Percentiles rank a stretch among this genome's conserved stretches.
Conservation (phyloP, 2,113 vertebrate species). For the Tychaedon coryphoeus region DNA sequence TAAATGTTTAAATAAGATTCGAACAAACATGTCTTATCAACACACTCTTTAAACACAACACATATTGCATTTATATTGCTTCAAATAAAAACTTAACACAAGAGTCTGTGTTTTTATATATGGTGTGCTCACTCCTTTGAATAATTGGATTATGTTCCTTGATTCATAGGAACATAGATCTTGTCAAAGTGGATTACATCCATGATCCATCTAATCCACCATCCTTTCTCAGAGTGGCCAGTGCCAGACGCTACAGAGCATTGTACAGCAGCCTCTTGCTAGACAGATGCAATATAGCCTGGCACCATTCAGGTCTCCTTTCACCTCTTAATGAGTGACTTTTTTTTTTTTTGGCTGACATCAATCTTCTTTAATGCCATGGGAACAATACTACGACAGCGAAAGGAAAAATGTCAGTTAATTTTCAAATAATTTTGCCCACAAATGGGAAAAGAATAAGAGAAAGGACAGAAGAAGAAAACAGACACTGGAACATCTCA, state of each 20-base stretch:
- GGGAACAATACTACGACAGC: neutral
- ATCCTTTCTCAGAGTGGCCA: neutral
- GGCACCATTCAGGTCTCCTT: slow-evolving; percentile 1
- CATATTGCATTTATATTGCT: neutral
- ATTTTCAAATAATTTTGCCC: neutral
- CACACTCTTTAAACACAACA: neutral
- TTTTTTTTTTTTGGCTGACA: neutral
- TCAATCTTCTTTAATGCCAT: neutral
- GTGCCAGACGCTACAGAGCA: slow-evolving; percentile 28
- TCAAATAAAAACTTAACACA: neutral
- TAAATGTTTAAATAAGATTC: neutral
- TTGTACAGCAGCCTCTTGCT: neutral
- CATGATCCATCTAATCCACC: slow-evolving; percentile 30
- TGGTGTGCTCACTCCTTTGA: neutral
- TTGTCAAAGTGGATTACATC: slow-evolving; percentile 44
- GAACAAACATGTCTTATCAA: neutral
- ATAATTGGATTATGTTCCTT: slow-evolving; percentile 41
- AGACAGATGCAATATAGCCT: slow-evolving; percentile 2
- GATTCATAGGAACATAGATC: slow-evolving; percentile 8
- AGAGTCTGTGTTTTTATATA: neutral
- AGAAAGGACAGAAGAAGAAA: neutral
- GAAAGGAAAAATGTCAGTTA: neutral
- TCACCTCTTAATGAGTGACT: neutral
- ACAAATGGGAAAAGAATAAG: neutral
- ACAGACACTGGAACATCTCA: neutral